Percentiles rank a stretch among this genome's conserved stretches.
Conservation (phyloP, 2,113 vertebrate genomes). For the Takifugu flavidus region DNA sequence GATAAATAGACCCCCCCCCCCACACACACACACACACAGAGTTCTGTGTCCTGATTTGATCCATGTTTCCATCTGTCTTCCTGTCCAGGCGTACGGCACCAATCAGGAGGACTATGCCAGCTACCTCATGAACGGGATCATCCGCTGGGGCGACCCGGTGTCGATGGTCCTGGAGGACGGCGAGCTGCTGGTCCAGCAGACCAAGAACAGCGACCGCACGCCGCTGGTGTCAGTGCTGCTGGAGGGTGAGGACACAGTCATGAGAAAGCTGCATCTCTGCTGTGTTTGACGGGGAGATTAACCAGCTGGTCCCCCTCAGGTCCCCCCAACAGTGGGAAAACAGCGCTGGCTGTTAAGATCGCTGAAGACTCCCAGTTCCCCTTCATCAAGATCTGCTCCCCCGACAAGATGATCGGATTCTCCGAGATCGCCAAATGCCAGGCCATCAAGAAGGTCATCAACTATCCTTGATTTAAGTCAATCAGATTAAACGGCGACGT, state of each 20-base stretch:
- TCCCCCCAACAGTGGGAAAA: conserved; percentile 93
- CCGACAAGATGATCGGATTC: conserved; percentile 97
- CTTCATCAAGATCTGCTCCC: conserved; percentile 99
- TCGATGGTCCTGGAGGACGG: conserved; percentile 86
- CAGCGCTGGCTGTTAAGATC: conserved; percentile 91
- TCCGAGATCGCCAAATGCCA: conserved; percentile 97
- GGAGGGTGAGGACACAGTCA: conserved; percentile 76
- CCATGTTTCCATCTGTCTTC: not conserved
- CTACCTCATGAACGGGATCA: conserved; percentile 97
- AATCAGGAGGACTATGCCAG: conserved; percentile 96
- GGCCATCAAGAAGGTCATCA: conserved; percentile 92
- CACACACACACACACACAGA: not conserved
- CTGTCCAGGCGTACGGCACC: conserved; percentile 87
- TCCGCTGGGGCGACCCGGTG: conserved; percentile 92
- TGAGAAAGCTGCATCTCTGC: not conserved
- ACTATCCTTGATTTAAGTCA: no score
- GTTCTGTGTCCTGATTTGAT: not conserved
- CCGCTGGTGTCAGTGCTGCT: conserved; percentile 92
- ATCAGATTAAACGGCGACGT: no score
- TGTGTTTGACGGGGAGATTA: not conserved
- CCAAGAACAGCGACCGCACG: conserved; percentile 94
- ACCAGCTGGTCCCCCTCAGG: conserved; percentile 67
- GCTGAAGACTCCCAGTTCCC: conserved; percentile 94
- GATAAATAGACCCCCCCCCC: not conserved
- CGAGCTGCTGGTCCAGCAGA: conserved; percentile 92